These are phyloP conservation scores for Noctua comes DNA, from an alignment of 2,888 invertebrate genomes.

Conservation along the genomic window DNA sequence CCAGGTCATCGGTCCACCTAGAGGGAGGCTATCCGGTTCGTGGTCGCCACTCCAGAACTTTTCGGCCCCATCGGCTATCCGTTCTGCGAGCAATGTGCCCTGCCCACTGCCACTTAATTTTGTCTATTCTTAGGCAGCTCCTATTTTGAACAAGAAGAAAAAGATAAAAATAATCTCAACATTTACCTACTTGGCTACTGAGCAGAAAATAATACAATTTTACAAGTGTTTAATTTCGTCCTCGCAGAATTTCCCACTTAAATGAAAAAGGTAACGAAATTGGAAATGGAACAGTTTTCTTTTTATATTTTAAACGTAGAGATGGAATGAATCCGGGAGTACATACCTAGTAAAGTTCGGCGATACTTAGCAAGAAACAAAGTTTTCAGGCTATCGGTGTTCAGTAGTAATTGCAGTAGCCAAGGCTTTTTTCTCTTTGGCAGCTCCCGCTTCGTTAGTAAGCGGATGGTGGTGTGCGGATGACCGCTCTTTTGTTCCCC, in stretches of 20 bases:
- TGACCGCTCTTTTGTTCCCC: conserved; percentile 72
- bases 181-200: not conserved
- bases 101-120: no score
- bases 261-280: conserved; percentile 15
- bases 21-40: no score
- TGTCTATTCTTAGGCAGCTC: no score
- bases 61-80: no score
- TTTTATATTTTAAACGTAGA: conserved; percentile 3
- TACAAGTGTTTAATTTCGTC: conserved; percentile 26
- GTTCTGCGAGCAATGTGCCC: no score
- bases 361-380: conserved; percentile 40
- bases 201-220: conserved; percentile 35
- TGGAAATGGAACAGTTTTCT: conserved; percentile 6
- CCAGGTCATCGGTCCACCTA: no score
- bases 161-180: conserved; percentile 6
- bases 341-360: conserved; percentile 27
- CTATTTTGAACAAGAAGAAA: not conserved
- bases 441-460: conserved; percentile 70
- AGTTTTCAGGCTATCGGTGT: conserved; percentile 50
- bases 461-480: conserved; percentile 65
- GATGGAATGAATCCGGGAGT: conserved; percentile 29
- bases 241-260: conserved; percentile 7
- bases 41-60: no score
- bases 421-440: conserved; percentile 65
- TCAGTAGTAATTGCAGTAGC: conserved; percentile 69